Evolutionary conservation across 2,797 vertebrate genomes (phyloP), one percentile per base, ranked within the genome.

Genomic region (Monodelphis domestica): DNA sequence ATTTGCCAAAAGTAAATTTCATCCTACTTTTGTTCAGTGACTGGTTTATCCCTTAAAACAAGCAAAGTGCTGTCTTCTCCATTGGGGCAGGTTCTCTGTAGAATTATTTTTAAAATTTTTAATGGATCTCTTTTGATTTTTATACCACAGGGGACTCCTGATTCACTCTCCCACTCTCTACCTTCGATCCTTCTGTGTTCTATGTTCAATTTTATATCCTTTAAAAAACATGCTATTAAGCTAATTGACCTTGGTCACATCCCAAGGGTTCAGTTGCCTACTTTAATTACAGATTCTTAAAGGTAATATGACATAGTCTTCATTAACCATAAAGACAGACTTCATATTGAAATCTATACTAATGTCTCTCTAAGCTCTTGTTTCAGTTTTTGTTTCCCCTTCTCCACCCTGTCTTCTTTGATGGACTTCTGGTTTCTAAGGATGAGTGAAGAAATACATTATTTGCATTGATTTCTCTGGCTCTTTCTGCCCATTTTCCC

Each of bases 391-490:
- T 59, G 89, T 63, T 52, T 38, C 70, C 21, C 45, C 9, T 90
- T 84, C 33, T 88, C 63, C 45, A n/a, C 9, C 89, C 54, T 55
- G 33, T 5, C 91, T 24, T 93, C 54, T 92, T 57, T 92, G 90
- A 88, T 59, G 93, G 53, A 78, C 52, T 93, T 88, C 33, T 54
- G 57, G 0, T 87, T 91, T 93, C 89, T 78, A 95, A 14, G n/a
- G 28, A 53, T 95, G 24, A 91, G 87, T 91, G 51, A 50, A 92
- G 89, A 89, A 54, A 63, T 0, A 33, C 26, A 54, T 38, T 91
- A 94, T 95, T 51, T 93, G 89, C 50, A 91, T 70, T 87, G 90
- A 96, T 93, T 92, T 93, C 24, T 92, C 94, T 89, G 91, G 87
- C 63, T 70, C 28, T 87, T 91, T 87, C 95, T 93, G 57, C 21